These are phyloP conservation scores for Phoxinus phoxinus DNA, from an alignment of 2,113 vertebrate genomes.

Conservation along the genomic window DNA sequence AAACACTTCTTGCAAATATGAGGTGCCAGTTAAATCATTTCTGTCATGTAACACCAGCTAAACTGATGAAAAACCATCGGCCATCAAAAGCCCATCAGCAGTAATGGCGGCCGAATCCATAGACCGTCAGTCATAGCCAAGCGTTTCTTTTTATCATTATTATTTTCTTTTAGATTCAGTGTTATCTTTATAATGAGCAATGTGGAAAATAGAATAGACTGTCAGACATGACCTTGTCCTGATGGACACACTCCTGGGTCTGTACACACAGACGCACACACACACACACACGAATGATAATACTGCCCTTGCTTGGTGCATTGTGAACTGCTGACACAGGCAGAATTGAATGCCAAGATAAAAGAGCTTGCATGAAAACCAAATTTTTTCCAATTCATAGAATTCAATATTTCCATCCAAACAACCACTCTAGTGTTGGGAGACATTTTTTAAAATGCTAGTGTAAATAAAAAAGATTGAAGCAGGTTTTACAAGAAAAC, in stretches of 20 bases:
- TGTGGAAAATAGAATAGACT: conserved; percentile 60
- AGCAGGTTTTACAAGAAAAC: not conserved
- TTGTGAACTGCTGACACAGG: conserved; percentile 76
- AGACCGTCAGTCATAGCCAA: conserved; percentile 41
- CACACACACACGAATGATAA: conserved; percentile 63
- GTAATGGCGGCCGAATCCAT: not conserved
- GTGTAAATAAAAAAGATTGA: not conserved
- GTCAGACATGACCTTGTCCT: conserved; percentile 71
- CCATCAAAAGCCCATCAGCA: conserved; percentile 46
- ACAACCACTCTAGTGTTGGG: not conserved
- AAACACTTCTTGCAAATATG: not conserved
- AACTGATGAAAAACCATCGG: not conserved
- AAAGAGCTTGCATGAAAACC: conserved; percentile 71
- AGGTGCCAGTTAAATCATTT: not conserved
- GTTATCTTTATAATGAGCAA: not conserved
- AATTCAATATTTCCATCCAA: conserved; percentile 63
- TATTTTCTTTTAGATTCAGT: conserved; percentile 48
- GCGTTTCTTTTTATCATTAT: conserved; percentile 36
- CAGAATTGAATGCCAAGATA: conserved; percentile 71
- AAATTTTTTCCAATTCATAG: conserved; percentile 75
- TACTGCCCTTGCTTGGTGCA: conserved; percentile 68
- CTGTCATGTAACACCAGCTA: conserved; percentile 31
- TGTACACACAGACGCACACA: conserved; percentile 41
- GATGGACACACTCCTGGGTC: conserved; percentile 54
- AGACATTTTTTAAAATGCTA: not conserved